phyloP scores from a whole-genome alignment of 2,113 vertebrate species.

The Myotis brandtii region DNA sequence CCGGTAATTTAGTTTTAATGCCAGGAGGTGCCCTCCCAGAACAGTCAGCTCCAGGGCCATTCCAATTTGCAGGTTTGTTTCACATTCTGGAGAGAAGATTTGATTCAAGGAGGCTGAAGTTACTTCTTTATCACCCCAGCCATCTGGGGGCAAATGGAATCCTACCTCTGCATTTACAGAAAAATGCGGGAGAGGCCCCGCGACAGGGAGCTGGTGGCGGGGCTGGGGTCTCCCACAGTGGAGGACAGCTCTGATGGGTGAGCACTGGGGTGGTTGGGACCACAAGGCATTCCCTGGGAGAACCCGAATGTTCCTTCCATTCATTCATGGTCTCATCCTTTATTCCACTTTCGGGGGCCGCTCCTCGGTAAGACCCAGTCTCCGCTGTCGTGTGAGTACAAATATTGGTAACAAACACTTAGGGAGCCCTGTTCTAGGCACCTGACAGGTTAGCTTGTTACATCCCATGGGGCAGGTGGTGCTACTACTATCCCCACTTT shows the following conservation, averaged over 20 bases:
- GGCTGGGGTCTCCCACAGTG: fast-evolving
- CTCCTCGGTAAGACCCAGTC: neutral
- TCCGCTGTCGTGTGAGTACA: neutral
- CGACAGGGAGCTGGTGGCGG: neutral
- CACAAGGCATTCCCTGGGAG: neutral
- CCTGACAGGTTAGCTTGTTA: neutral
- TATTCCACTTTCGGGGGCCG: neutral
- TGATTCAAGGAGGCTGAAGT: constrained; percentile 66
- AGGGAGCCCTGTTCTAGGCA: neutral
- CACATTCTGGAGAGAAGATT: constrained; percentile 69
- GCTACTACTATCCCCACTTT: neutral
- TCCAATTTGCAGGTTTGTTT: constrained; percentile 72
- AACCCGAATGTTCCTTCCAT: neutral
- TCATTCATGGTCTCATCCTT: neutral
- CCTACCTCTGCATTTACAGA: neutral
- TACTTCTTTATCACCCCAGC: constrained; percentile 69
- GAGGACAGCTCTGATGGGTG: neutral
- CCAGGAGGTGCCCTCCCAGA: constrained; percentile 67
- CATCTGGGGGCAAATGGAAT: constrained; percentile 55
- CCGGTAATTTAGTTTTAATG: constrained; percentile 74
- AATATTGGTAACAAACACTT: neutral
- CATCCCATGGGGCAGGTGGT: neutral
- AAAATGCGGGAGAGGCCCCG: neutral
- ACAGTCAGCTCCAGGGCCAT: constrained; percentile 67
- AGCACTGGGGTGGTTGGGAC: neutral